phyloP scores from a whole-genome alignment of 2,797 vertebrate genomes.

The Pitangus sulphuratus region DNA sequence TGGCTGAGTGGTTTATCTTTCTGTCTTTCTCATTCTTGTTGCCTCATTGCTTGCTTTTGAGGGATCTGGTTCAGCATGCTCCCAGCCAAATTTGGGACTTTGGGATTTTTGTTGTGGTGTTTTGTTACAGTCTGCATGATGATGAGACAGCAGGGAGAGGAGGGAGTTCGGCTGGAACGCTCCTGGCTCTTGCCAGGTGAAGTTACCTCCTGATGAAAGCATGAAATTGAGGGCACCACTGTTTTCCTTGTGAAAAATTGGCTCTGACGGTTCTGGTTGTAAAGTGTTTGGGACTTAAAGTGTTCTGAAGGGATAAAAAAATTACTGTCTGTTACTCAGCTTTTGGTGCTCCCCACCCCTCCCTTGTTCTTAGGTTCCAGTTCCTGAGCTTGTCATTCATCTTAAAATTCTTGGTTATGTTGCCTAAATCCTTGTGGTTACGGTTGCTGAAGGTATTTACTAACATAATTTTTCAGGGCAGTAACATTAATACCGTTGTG shows the following conservation, averaged over 20 bases:
- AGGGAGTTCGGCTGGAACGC: not conserved
- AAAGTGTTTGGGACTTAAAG: not conserved
- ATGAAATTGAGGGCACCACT: not conserved
- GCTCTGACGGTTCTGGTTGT: not conserved
- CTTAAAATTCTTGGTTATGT: not conserved
- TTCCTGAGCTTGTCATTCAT: not conserved
- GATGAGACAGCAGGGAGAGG: not conserved
- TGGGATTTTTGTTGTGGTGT: not conserved
- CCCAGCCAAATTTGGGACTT: not conserved
- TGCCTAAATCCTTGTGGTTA: not conserved
- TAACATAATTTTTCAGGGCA: not conserved
- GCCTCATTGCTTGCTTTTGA: fast-evolving
- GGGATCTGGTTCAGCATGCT: not conserved
- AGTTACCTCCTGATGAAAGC: not conserved
- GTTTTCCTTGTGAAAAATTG: not conserved
- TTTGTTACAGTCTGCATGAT: not conserved
- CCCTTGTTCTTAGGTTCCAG: not conserved
- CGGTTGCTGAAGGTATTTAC: not conserved
- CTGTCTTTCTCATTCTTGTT: not conserved
- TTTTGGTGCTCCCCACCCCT: not conserved
- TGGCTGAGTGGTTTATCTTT: not conserved
- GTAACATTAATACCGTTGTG: fast-evolving
- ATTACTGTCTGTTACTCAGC: not conserved
- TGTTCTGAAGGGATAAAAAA: not conserved
- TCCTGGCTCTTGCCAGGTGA: not conserved